Conservation (phyloP, 2,113 vertebrate species). For the Morone saxatilis region DNA sequence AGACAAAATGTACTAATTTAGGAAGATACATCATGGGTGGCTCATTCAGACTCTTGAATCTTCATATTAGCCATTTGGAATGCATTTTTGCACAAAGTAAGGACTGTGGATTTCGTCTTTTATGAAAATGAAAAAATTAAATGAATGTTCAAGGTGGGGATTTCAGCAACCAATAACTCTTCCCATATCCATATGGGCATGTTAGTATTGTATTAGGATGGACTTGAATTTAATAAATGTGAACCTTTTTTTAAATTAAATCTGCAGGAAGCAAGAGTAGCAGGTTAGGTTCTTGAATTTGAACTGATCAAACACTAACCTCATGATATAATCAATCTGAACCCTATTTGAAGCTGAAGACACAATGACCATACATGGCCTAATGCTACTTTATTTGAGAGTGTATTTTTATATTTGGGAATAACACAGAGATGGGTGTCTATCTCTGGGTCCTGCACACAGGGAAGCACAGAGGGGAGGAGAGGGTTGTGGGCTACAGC, state of each 20-base stretch:
- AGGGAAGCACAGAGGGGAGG: slow-evolving; percentile 24
- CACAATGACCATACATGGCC: not conserved
- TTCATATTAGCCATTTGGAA: too few relatives aligned
- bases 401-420: slow-evolving; percentile 39
- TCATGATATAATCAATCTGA: not conserved
- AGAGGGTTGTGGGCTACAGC: slow-evolving; percentile 70
- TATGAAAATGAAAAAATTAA: too few relatives aligned
- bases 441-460: slow-evolving; percentile 35
- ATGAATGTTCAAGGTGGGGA: too few relatives aligned
- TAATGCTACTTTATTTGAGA: slow-evolving; percentile 7
- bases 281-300: not conserved
- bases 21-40: too few relatives aligned
- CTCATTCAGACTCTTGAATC: too few relatives aligned
- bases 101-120: too few relatives aligned
- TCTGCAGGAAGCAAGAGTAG: not conserved
- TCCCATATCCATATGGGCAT: too few relatives aligned
- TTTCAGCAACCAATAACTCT: too few relatives aligned
- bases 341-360: slow-evolving; percentile 12
- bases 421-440: slow-evolving; percentile 34
- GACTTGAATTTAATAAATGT: too few relatives aligned
- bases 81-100: too few relatives aligned
- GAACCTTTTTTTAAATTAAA: not conserved
- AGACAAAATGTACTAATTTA: too few relatives aligned
- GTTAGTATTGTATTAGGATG: too few relatives aligned
- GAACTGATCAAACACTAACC: not conserved